Evolutionary conservation across 1,140 invertebrate species (phyloP).

Genomic region (Atopsyche davidsoni): DNA sequence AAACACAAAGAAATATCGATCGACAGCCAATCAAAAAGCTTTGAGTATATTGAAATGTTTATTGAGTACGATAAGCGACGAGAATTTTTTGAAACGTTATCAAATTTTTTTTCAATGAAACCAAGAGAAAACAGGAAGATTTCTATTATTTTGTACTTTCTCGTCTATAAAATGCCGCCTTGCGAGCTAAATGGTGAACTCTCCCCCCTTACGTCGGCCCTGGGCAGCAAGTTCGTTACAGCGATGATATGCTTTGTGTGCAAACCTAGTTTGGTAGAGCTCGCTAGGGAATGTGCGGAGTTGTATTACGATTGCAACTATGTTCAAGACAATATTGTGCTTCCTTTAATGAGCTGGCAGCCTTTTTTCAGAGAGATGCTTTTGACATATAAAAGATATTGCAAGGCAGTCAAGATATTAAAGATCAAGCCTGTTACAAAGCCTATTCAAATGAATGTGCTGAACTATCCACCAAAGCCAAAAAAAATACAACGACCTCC

Average conservation of each 20-base stretch:
- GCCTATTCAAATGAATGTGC: slow-evolving; percentile 38
- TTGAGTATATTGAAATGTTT: no score
- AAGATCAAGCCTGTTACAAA: slow-evolving; percentile 38
- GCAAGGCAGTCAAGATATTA: slow-evolving; percentile 37
- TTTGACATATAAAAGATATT: slow-evolving; percentile 38
- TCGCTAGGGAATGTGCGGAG: slow-evolving; percentile 37
- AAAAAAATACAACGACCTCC: neutral
- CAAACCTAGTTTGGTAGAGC: slow-evolving; percentile 35
- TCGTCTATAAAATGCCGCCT: no score
- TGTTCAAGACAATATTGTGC: slow-evolving; percentile 44
- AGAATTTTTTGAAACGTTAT: no score
- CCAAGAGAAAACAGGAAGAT: no score
- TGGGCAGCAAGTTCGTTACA: slow-evolving; percentile 4
- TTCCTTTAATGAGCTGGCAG: slow-evolving; percentile 41
- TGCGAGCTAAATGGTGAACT: no score
- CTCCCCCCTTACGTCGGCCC: no score
- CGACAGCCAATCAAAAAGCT: no score
- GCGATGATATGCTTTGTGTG: slow-evolving; percentile 15
- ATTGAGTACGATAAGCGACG: no score
- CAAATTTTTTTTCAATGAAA: no score
- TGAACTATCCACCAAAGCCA: slow-evolving; percentile 30
- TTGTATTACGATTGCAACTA: slow-evolving; percentile 43
- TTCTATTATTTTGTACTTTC: no score
- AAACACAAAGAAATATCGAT: no score
- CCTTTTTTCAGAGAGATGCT: slow-evolving; percentile 39